Evolutionary conservation across 2,797 vertebrate genomes (phyloP), one percentile per base, ranked within the genome.

Genomic region (Erpetoichthys calabaricus): DNA sequence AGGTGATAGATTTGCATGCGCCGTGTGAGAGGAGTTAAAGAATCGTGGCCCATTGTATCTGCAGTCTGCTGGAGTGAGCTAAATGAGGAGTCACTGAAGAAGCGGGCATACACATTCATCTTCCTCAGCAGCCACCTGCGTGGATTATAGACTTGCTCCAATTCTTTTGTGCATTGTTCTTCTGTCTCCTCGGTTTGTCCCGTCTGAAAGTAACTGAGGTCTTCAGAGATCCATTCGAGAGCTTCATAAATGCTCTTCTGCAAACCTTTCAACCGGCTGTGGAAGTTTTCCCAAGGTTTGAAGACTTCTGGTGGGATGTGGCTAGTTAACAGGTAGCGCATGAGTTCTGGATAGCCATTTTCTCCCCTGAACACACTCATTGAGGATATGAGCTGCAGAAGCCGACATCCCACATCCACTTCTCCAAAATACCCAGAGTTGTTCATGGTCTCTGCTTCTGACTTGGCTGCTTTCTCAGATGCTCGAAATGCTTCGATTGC

Each of bases 191-290:
- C 73, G 0, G 53, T 70, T 64, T 78, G 72, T 0, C 85, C 77
- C 55, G 73, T 83, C 64, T 84, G 81, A 67, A 86, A 86, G 0
- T 86, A 86, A 63, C 77, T 75, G 0, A 84, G 64, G 0, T 85
- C 78, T 0, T 86, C 82, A 6, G 81, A 81, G 65, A 86, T 80
- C 77, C 3, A 77, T 4, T 86, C 80, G 53, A 84, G 67, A 47
- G 81, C 73, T 4, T 78, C 60, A 8, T 65, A 69, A 41, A 84
- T 59, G 44, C 76, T 72, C 1, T 7, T 69, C 0, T 63, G 77
- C 55, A 84, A 62, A 8, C 72, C 71, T 70, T 79, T 84, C 47
- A 86, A 62, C 46, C 57, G 62, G 0, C 56, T 45, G 45, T 85
- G 82, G 57, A 84, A 73, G 0, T 1, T 68, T 53, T 64, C 61